Evolutionary conservation across 2,113 vertebrate species (phyloP), one percentile per base, ranked within the genome.

Genomic region (Erythrocercus mccallii): DNA sequence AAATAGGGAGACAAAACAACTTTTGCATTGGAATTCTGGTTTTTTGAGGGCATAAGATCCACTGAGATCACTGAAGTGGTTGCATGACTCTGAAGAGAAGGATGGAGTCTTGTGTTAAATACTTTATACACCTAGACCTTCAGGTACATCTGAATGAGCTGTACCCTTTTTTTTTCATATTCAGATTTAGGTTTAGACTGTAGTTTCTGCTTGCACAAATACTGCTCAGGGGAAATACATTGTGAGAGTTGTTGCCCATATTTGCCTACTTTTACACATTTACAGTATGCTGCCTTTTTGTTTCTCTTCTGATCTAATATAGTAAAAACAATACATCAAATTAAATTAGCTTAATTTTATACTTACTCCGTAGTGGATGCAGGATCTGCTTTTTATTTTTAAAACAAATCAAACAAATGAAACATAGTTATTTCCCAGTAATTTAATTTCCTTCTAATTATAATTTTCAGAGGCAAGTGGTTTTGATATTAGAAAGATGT

Each of bases 251-350:
- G 87, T 94, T 95, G 56, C 72, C 79, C 70, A 10, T 78, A 70
- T 88, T 96, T 94, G 50, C 24, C 30, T 95, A 44, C 58, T 82
- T 95, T 96, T 91, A 86, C 51, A 37, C 71, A 79, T 83, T 94
- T 88, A 64, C 28, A 47, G 47, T 69, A 84, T 3, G 27, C 44
- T 80, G 81, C 65, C 71, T 90, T 97, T 96, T 68, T 3, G 2
- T 61, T 95, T 85, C 35, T 72, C 37, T 62, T 66, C 47, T 83
- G 56, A 86, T 76, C 45, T 80, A 92, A 64, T 87, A 56, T 47
- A 94, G 28, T 87, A 96, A 96, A 96, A 96, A 88, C 56, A 90
- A 76, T 57, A 57, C 28, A 93, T 62, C 47, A 94, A 91, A 95
- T 97, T 64, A 89, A 85, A 92, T 88, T 48, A 86, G 25, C 12